Evolutionary conservation across 2,113 vertebrate species (phyloP).

Genomic region (Dermatemys mawii): DNA sequence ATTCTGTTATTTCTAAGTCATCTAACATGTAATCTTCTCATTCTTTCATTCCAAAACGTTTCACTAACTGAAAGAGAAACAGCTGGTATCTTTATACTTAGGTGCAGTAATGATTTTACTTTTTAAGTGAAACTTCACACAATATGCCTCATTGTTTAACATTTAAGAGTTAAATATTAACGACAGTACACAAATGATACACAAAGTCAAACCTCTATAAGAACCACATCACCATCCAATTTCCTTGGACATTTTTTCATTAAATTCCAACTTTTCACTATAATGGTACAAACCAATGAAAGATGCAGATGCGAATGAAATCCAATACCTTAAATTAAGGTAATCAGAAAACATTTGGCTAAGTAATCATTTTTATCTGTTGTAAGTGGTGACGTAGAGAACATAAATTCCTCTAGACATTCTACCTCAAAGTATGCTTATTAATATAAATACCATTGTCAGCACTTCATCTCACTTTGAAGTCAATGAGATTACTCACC

Average conservation of each 20-base stretch:
- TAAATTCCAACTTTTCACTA: background rate
- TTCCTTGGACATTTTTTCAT: background rate
- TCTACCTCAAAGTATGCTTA: background rate
- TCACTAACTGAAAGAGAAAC: background rate
- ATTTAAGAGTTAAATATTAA: background rate
- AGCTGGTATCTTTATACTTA: background rate
- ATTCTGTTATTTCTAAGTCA: background rate
- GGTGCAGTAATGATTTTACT: background rate
- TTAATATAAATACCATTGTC: background rate
- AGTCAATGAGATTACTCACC: background rate
- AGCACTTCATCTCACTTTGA: background rate
- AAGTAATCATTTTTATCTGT: background rate
- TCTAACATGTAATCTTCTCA: background rate
- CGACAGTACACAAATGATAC: too few species aligned
- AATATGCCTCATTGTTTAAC: background rate
- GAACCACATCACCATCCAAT: background rate
- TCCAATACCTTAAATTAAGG: background rate
- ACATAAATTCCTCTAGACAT: background rate
- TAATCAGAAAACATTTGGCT: background rate
- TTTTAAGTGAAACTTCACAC: background rate
- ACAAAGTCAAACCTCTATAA: background rate
- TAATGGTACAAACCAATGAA: background rate
- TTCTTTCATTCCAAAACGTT: background rate
- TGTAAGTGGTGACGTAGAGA: background rate
- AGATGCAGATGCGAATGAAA: fast-evolving